Percentiles rank a stretch among this genome's conserved stretches.
Conservation (phyloP, 2,888 invertebrate species). For the Opisthograptis luteolata region DNA sequence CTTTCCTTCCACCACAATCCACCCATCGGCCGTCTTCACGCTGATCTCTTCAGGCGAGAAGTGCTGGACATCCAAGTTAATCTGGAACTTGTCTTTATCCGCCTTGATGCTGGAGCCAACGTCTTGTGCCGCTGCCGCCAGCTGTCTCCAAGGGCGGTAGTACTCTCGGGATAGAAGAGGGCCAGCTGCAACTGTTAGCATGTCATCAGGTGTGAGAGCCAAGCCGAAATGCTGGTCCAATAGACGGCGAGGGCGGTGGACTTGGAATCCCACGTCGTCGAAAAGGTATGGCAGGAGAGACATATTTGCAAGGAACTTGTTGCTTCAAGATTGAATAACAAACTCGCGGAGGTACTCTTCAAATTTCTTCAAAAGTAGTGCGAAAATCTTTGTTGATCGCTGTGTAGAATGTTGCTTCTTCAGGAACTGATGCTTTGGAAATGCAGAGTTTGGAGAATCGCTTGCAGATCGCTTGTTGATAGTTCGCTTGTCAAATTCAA, state of each 20-base stretch:
- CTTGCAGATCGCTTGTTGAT: slow-evolving; percentile 17
- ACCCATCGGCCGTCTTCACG: slow-evolving; percentile 89
- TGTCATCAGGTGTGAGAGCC: slow-evolving; percentile 78
- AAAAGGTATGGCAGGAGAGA: slow-evolving; percentile 77
- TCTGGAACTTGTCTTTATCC: slow-evolving; percentile 78
- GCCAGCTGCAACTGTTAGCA: slow-evolving; percentile 56
- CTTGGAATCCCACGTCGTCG: slow-evolving; percentile 56
- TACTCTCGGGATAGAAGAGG: slow-evolving; percentile 62
- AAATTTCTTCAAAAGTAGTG: background rate
- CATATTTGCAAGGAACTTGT: slow-evolving; percentile 54
- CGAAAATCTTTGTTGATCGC: background rate
- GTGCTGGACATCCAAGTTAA: slow-evolving; percentile 90
- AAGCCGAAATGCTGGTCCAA: slow-evolving; percentile 83
- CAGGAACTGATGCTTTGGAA: too few relatives aligned
- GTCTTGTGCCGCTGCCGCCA: slow-evolving; percentile 77
- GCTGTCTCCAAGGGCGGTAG: slow-evolving; percentile 73
- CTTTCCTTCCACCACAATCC: slow-evolving; percentile 89
- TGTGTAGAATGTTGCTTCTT: too few relatives aligned
- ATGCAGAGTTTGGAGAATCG: too few relatives aligned
- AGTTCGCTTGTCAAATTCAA: slow-evolving; percentile 44
- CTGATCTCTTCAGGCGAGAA: slow-evolving; percentile 90
- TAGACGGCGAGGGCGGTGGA: slow-evolving; percentile 72
- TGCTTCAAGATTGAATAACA: background rate
- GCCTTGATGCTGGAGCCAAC: slow-evolving; percentile 81
- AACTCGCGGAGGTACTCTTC: background rate